Percentiles rank a stretch among this genome's conserved stretches.
These are phyloP conservation scores for Ophioninae sp. DNA, from an alignment of 2,888 invertebrate species.

Conservation along the genomic window DNA sequence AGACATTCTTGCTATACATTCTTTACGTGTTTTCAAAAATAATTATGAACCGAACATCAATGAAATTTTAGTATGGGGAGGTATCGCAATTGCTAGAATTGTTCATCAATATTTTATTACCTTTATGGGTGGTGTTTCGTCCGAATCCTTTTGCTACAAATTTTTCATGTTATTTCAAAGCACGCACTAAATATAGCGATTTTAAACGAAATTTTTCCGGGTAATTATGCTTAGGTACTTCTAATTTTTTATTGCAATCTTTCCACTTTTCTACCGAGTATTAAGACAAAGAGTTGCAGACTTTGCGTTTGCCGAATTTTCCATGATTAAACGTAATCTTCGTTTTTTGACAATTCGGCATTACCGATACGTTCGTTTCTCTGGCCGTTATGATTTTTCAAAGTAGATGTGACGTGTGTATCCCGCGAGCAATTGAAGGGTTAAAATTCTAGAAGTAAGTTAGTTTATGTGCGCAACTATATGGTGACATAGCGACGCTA, in stretches of 20 bases:
- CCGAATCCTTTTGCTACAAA: neutral
- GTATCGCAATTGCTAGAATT: neutral
- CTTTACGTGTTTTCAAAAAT: neutral
- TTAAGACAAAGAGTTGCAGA: neutral
- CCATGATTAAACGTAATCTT: no score
- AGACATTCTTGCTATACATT: neutral
- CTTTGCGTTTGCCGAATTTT: no score
- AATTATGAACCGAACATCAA: neutral
- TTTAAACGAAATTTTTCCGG: neutral
- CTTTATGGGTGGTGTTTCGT: neutral
- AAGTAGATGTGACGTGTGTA: no score
- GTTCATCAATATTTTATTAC: neutral
- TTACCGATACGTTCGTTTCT: no score
- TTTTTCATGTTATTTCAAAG: neutral
- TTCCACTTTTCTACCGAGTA: neutral
- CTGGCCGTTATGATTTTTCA: no score
- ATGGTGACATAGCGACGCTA: conserved; percentile 8
- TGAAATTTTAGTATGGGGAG: no score
- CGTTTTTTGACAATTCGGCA: no score
- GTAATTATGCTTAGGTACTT: neutral
- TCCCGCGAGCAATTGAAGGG: neutral
- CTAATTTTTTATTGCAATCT: neutral
- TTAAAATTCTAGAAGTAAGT: neutral
- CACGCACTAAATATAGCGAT: neutral
- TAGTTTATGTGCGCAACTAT: neutral